Evolutionary conservation across 2,113 vertebrate species (phyloP).

Genomic region (Gallinago jamesoni): DNA sequence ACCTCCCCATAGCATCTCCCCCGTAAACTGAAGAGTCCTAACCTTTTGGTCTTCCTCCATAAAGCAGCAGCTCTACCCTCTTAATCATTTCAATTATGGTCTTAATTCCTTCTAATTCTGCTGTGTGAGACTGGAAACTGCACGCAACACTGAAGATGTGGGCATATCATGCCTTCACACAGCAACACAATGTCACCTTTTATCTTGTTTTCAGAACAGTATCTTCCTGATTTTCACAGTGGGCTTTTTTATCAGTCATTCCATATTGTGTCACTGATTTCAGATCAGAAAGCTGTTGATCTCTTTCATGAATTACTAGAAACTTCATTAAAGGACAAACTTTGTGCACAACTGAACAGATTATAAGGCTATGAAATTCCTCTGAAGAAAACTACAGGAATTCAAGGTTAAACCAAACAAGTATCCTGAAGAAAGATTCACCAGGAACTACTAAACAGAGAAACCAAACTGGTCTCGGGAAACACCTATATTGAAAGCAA

Average conservation of each 20-base stretch:
- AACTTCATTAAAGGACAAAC: background rate
- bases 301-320: background rate
- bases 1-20: background rate
- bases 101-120: background rate
- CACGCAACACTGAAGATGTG: background rate
- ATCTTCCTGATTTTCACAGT: background rate
- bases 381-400: background rate
- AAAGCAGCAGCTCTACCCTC: background rate
- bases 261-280: background rate
- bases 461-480: background rate
- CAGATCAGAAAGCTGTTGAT: background rate
- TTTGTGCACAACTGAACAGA: background rate
- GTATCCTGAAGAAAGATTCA: background rate
- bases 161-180: background rate
- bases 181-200: background rate
- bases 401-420: background rate
- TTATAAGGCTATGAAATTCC: background rate
- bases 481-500: background rate
- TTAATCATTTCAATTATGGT: background rate
- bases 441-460: background rate
- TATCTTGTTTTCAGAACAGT: background rate
- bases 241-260: background rate
- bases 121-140: background rate
- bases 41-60: background rate
- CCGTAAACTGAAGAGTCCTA: background rate